Conservation (phyloP, 37 sponge, comb jelly and placozoan genomes). For the Ephydatia muelleri region DNA sequence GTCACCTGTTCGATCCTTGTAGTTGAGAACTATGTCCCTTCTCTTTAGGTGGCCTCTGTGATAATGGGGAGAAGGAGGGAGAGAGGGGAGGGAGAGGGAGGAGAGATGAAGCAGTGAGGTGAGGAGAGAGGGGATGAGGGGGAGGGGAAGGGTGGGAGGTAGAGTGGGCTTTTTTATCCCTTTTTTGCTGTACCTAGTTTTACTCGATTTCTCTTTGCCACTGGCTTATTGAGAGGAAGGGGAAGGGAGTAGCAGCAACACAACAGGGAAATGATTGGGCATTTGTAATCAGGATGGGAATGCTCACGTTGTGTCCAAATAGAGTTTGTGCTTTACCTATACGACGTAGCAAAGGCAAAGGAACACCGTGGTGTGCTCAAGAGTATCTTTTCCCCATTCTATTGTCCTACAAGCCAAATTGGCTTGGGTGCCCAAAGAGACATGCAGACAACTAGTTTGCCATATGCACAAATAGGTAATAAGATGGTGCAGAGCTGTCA, state of each 20-base stretch:
- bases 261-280: neutral
- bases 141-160: slow-evolving; percentile 8
- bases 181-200: too few relatives aligned
- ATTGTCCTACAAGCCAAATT: too few relatives aligned
- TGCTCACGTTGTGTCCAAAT: slow-evolving; percentile 2
- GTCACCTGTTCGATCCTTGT: slow-evolving; percentile 81
- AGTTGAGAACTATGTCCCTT: slow-evolving; percentile 68
- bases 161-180: neutral
- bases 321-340: neutral
- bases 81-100: neutral
- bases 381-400: too few relatives aligned
- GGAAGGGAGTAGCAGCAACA: neutral
- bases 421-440: too few relatives aligned
- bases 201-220: too few relatives aligned
- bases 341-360: neutral
- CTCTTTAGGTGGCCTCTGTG: slow-evolving; percentile 55
- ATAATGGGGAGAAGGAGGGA: neutral
- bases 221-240: slow-evolving; percentile 2
- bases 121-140: neutral
- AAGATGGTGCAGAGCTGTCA: too few relatives aligned
- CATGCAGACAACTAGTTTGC: too few relatives aligned
- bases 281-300: neutral
- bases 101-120: neutral
- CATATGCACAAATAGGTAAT: too few relatives aligned
- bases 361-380: too few relatives aligned